phyloP scores from a whole-genome alignment of 2,888 invertebrate species.

The Drosophila falleni region DNA sequence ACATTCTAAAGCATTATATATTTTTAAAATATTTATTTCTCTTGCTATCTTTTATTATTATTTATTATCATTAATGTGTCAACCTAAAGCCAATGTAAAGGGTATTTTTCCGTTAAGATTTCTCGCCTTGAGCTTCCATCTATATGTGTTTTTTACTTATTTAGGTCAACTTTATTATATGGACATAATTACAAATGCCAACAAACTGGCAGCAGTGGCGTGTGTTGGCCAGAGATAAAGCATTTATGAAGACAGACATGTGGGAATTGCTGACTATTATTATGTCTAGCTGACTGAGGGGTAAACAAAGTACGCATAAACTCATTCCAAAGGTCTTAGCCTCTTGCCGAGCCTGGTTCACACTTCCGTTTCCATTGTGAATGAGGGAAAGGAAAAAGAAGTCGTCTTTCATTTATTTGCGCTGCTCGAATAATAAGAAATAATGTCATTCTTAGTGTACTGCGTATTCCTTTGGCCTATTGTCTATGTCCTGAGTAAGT shows the following conservation, averaged over 20 bases:
- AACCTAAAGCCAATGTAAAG: not conserved
- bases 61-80: not conserved
- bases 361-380: slow-evolving; percentile 44
- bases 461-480: slow-evolving; percentile 42
- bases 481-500: slow-evolving; percentile 38
- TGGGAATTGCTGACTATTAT: slow-evolving; percentile 63
- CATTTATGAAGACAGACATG: slow-evolving; percentile 76
- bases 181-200: slow-evolving; percentile 78
- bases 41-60: not conserved
- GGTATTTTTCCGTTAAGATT: not conserved
- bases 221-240: slow-evolving; percentile 72
- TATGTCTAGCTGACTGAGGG: slow-evolving; percentile 19
- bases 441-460: slow-evolving; percentile 65
- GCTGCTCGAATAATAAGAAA: slow-evolving; percentile 78
- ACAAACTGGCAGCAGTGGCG: slow-evolving; percentile 54
- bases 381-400: not conserved
- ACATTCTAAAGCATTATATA: no score
- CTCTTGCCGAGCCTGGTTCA: slow-evolving; percentile 24
- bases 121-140: not conserved
- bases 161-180: slow-evolving; percentile 79
- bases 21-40: not conserved
- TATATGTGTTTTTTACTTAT: slow-evolving; percentile 45
- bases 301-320: slow-evolving; percentile 38
- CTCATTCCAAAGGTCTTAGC: slow-evolving; percentile 28
- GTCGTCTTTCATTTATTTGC: slow-evolving; percentile 70